Base-by-base conservation (phyloP, 35 echinoderm and acorn worm genomes). In the Apostichopus parvimensis region DNA sequence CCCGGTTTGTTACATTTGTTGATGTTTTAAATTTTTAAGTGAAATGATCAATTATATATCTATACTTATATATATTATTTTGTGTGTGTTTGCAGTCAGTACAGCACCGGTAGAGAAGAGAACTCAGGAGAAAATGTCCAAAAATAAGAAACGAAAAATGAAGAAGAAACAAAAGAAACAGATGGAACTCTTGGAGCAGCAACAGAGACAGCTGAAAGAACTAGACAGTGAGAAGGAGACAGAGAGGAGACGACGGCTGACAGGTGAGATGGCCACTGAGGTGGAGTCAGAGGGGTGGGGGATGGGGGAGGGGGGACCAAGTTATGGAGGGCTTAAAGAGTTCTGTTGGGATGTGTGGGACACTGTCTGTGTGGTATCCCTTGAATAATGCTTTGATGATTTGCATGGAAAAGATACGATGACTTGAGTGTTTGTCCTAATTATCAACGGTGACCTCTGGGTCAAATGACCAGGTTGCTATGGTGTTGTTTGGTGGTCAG, bases 131-230 rank as follows among this genome's bases (percentile, higher is more conserved):
- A 99, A 96, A 73, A 96, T 99, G 93, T 94, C 95, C 23, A 99
- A 99, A 72, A 99, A 99, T 77, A 99, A 99, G 93, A 99, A 99
- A 91, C 93, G 93, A 53, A 94, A 96, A 53, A 60, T 99, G 86
- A 99, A 99, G 91, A 94, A 94, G 91, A 99, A 99, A 80, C 97
- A 99, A 90, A 99, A 99, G 78, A 96, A 95, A 64, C 97, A 99
- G 82, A 87, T 99, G 59, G 97, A 92, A 57, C 89, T 99, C 4
- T 18, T 99, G 88, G 93, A 99, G 88, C 89, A 99, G 88, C 97
- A 99, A 64, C 87, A 99, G 81, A 80, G 91, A 54, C 97, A 99
- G 92, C 87, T 99, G 61, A 58, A 93, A 65, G 97, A 95, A 77
- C 59, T 99, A 5, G 97, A 99, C 73, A 70, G 89, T 55, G 79